Evolutionary conservation across 1,140 invertebrate species (phyloP).

Genomic region (Musca domestica): DNA sequence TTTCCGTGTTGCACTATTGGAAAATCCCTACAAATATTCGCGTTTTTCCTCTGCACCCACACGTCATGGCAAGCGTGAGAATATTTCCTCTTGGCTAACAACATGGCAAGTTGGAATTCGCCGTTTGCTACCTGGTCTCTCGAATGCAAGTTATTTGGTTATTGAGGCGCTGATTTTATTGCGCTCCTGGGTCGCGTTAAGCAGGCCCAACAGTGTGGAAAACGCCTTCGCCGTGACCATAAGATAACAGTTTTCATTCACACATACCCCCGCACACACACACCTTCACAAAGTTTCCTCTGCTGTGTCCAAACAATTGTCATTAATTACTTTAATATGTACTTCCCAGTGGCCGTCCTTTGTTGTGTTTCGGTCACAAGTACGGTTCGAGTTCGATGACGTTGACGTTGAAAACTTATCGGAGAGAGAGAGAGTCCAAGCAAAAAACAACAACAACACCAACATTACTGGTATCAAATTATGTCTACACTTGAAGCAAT

Average conservation of each 20-base stretch:
- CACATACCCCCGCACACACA: neutral
- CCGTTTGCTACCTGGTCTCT: neutral
- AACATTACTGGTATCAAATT: too few species aligned
- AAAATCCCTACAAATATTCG: slow-evolving; percentile 7
- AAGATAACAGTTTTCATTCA: slow-evolving; percentile 7
- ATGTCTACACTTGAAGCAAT: too few species aligned
- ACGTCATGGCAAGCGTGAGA: neutral
- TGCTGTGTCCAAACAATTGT: slow-evolving; percentile 9
- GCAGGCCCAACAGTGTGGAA: slow-evolving; percentile 12
- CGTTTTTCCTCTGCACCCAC: slow-evolving; percentile 1
- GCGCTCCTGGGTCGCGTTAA: slow-evolving; percentile 4
- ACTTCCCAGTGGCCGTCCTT: neutral
- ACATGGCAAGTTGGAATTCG: slow-evolving; percentile 13
- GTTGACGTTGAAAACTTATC: neutral
- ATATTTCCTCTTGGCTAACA: slow-evolving; percentile 1
- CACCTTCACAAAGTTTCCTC: neutral
- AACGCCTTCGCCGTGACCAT: slow-evolving; percentile 3
- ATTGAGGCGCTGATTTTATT: slow-evolving; percentile 20
- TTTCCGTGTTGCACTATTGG: slow-evolving; percentile 19
- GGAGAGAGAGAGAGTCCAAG: neutral
- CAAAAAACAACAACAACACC: neutral
- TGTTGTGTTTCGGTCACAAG: neutral
- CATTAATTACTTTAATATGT: slow-evolving; percentile 22
- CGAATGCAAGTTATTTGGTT: neutral
- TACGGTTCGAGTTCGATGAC: neutral